Evolutionary conservation across 2,797 vertebrate genomes (phyloP), one percentile per base, ranked within the genome.

Genomic region (Chaunax sp.): DNA sequence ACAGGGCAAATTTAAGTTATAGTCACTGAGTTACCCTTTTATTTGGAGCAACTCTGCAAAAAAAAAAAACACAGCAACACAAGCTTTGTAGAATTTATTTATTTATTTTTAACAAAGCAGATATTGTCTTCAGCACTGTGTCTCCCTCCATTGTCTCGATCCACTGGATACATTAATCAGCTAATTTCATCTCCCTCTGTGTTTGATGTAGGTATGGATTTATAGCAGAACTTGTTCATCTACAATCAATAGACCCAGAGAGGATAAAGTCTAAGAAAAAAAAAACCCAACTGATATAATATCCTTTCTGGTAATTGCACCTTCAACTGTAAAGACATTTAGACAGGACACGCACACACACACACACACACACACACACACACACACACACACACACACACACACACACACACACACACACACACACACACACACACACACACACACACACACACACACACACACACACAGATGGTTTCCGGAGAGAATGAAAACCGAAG

Each of bases 401-500:
- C 46, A 49, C 46, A 50, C 51, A 68, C 49, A 67, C 1, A 44
- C 15, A 38, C 9, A 43, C 3, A 15, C 64, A 28, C n/a, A 49
- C 50, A 70, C 47, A 67, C 1, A 46, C 14, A 37, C 9, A 41
- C 3, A 15, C 64, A 28, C 49, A 44, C 50, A 37, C 35, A 33
- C 20, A 60, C 37, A 73, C 20, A 52, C 46, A 58, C 57, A 59
- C 44, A 14, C n/a, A 45, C 35, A 61, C 35, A 67, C 1, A 50
- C 8, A 37, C 3, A 40, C 1, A 15, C 65, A 37, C 72, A 64
- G 33, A 58, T 41, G 59, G 54, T 55, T 59, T 23, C 55, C 46
- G 51, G 28, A 46, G 54, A 75, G 67, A 56, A 28, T 43, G 26
- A 64, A 76, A 74, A 55, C 45, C 6, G 1, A 19, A 25, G 22